These are phyloP conservation scores for Troides oblongomaculatus DNA, from an alignment of 2,888 invertebrate genomes.

Conservation along the genomic window DNA sequence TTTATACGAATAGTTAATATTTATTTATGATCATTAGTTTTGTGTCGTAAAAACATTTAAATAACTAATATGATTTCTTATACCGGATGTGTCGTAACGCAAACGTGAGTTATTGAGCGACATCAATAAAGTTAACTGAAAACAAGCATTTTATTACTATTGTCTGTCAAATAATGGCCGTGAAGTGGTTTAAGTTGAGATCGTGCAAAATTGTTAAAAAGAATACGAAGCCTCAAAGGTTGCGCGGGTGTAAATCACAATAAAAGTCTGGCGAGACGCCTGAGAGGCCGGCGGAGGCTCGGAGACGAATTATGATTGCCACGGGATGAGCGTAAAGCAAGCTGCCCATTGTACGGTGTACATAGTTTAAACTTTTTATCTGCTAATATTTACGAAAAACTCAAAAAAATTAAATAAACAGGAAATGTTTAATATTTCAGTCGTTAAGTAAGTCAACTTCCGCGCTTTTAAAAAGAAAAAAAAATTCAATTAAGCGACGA, in stretches of 20 bases:
- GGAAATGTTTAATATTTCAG: not conserved
- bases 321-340: slow-evolving; percentile 54
- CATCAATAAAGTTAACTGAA: not conserved
- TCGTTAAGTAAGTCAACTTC: not conserved
- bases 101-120: not conserved
- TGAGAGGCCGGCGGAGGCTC: slow-evolving; percentile 54
- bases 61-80: not conserved
- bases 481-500: too few species aligned
- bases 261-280: slow-evolving; percentile 73
- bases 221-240: slow-evolving; percentile 43
- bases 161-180: slow-evolving; percentile 28
- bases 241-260: slow-evolving; percentile 72
- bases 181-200: slow-evolving; percentile 25
- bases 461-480: too few species aligned
- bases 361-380: slow-evolving; percentile 9
- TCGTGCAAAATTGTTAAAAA: slow-evolving; percentile 34
- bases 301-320: slow-evolving; percentile 65
- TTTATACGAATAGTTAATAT: slow-evolving; percentile 62
- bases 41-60: not conserved
- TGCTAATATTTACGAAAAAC: not conserved
- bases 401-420: too few species aligned
- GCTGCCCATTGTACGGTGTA: slow-evolving; percentile 24
- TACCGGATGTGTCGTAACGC: not conserved
- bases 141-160: slow-evolving; percentile 10
- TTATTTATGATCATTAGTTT: slow-evolving; percentile 47